Evolutionary conservation across 2,888 invertebrate genomes (phyloP), one percentile per base, ranked within the genome.

Genomic region (Apomyelois bistriatella): DNA sequence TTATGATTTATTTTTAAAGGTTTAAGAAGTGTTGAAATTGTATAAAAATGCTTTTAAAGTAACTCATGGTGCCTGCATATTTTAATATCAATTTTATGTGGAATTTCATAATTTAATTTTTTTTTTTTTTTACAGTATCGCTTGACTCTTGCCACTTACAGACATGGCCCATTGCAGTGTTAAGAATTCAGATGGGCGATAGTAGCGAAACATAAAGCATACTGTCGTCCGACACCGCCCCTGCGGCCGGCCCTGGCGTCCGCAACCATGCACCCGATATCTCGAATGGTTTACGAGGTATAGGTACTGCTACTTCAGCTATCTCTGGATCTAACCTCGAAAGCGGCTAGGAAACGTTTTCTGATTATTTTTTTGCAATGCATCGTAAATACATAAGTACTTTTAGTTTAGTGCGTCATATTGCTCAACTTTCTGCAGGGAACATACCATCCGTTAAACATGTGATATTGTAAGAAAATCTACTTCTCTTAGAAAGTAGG

Each of bases 161-260:
- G 2, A 7, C 28, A 5, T 47, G 48, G 49, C 55, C 60, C 58
- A 57, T 56, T 50, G 59, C 55, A 56, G 53, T 60, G 61, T 58
- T 48, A 71, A 71, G 74, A 74, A 76, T 71, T 72, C 65, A 76
- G 85, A 86, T 85, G 77, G 65, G 69, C 72, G 85, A 86, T 86
- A 85, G 70, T 61, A 66, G 58, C 61, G 60, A 65, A 65, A 78
- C 77, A 84, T 85, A 85, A 85, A 85, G 67, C 70, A 79, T 68
- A 68, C 74, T 82, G 81, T 82, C 80, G 70, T 74, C 76, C 65
- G 74, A 73, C 76, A 72, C 70, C 68, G 69, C 70, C 72, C 62
- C 58, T 52, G 50, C 53, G 52, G 53, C 40, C 37, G 42, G 15
- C 40, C 22, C 12, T 54, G 30, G 51, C 47, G 8, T 38, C 35